Evolutionary conservation across 2,888 invertebrate species (phyloP).

Genomic region (Hylaea fasciaria): DNA sequence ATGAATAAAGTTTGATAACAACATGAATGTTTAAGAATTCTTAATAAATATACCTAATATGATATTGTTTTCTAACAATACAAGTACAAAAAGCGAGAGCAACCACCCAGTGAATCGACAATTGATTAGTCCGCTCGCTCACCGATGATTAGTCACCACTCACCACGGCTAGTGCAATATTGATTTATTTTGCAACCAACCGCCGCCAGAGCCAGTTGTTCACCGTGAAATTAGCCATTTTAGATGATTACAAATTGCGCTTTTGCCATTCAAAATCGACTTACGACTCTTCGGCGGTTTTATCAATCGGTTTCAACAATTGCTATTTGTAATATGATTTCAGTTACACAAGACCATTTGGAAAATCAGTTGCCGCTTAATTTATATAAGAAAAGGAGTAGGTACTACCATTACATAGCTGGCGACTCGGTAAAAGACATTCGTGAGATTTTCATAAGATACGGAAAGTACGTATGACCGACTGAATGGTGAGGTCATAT

Average conservation of each 20-base stretch:
- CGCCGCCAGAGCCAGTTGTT: constrained; percentile 25
- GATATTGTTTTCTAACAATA: too few relatives aligned
- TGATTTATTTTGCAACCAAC: constrained; percentile 38
- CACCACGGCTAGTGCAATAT: constrained; percentile 26
- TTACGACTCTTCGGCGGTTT: constrained; percentile 32
- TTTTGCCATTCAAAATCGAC: constrained; percentile 37
- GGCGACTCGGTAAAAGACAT: background rate
- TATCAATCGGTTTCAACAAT: constrained; percentile 38
- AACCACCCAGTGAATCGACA: constrained; percentile 25
- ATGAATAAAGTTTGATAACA: too few relatives aligned
- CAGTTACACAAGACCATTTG: constrained; percentile 34
- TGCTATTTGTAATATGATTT: constrained; percentile 31
- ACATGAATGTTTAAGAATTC: too few relatives aligned
- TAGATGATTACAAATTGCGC: constrained; percentile 40
- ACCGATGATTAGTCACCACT: constrained; percentile 28
- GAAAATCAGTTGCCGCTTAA: constrained; percentile 13
- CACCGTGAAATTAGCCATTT: constrained; percentile 55
- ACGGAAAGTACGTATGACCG: too few relatives aligned
- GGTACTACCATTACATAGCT: background rate
- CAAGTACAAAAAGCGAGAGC: constrained; percentile 16
- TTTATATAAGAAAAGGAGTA: constrained; percentile 6
- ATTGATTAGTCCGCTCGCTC: constrained; percentile 29
- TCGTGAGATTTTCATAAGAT: too few relatives aligned
- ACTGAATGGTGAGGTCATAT: too few relatives aligned
- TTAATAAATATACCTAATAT: too few relatives aligned